Evolutionary conservation across 2,888 invertebrate species (phyloP).

Genomic region (Drosophila putrida): DNA sequence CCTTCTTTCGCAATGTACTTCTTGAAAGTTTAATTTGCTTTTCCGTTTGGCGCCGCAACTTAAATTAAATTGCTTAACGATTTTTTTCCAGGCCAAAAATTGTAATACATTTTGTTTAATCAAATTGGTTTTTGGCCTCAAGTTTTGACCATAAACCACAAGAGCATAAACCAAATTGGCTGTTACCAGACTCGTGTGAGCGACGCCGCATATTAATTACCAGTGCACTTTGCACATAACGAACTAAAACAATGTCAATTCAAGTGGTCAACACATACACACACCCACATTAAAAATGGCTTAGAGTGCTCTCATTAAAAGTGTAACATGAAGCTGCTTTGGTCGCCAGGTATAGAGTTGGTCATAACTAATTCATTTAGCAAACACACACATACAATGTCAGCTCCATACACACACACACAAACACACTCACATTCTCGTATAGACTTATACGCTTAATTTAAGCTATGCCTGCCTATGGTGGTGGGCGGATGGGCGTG

Average conservation of each 20-base stretch:
- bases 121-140: conserved; percentile 42
- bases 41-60: conserved; percentile 6
- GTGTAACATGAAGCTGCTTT: conserved; percentile 64
- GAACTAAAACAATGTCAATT: conserved; percentile 67
- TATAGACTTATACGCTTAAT: conserved; percentile 31
- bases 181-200: conserved; percentile 18
- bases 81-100: conserved; percentile 9
- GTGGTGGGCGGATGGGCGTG: conserved; percentile 9
- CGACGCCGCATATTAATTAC: conserved; percentile 71
- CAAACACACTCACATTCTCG: background rate
- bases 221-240: conserved; percentile 23
- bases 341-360: conserved; percentile 36
- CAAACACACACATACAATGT: conserved; percentile 28
- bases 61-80: conserved; percentile 26
- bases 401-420: conserved; percentile 14
- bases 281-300: conserved; percentile 64
- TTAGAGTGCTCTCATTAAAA: conserved; percentile 79
- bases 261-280: conserved; percentile 39
- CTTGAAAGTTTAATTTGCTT: conserved; percentile 48
- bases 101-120: conserved; percentile 60
- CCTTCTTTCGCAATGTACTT: conserved; percentile 19
- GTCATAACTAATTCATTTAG: conserved; percentile 81
- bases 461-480: conserved; percentile 26
- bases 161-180: conserved; percentile 29
- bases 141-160: conserved; percentile 42